Evolutionary conservation across 2,888 invertebrate genomes (phyloP).

Genomic region (Caradrina clavipalpis): DNA sequence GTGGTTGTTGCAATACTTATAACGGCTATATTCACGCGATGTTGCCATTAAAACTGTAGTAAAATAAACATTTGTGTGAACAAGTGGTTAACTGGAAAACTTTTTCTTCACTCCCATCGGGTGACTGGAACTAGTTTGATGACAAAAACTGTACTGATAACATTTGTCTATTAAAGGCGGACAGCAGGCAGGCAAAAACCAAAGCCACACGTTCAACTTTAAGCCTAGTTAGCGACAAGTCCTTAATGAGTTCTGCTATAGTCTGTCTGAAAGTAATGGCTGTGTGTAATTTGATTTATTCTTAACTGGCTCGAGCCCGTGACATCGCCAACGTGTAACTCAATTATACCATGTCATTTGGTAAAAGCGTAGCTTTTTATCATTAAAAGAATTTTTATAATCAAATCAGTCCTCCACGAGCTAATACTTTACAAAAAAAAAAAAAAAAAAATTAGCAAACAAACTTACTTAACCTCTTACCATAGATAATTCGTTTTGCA

Average conservation of each 20-base stretch:
- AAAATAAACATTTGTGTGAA: constrained; percentile 48
- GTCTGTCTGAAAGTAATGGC: neutral
- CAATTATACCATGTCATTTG: no score
- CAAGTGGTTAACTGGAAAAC: constrained; percentile 39
- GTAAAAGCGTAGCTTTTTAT: no score
- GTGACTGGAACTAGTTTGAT: constrained; percentile 10
- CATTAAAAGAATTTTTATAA: no score
- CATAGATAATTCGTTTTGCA: neutral
- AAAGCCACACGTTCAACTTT: neutral
- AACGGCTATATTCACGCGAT: constrained; percentile 49
- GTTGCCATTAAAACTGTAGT: constrained; percentile 55
- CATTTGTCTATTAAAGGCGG: neutral
- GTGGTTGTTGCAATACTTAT: constrained; percentile 7
- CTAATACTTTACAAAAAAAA: no score
- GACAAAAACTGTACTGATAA: constrained; percentile 14
- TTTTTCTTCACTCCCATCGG: constrained; percentile 34
- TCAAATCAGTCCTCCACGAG: no score
- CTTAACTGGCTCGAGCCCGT: no score
- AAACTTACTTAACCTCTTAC: no score
- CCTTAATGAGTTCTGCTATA: neutral
- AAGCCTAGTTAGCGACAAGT: neutral
- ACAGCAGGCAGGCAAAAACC: no score
- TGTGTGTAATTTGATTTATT: neutral
- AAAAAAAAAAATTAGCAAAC: no score
- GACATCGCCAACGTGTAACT: no score